These are phyloP conservation scores for Phortica okadai DNA, from an alignment of 2,888 invertebrate species.

Conservation along the genomic window DNA sequence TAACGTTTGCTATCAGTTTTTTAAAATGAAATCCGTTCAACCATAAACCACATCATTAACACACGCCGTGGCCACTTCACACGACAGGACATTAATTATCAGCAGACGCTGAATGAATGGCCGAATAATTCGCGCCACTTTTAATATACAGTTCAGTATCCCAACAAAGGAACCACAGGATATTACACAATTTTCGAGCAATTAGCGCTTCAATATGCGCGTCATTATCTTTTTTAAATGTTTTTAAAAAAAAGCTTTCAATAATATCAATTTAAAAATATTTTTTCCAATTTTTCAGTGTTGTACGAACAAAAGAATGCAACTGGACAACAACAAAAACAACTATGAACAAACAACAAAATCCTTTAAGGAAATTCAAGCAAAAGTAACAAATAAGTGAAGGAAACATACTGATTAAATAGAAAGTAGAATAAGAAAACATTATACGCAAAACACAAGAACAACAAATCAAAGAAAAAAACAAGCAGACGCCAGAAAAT, in stretches of 20 bases:
- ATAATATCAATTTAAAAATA: not conserved
- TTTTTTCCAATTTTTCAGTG: not conserved
- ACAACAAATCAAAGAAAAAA: not conserved
- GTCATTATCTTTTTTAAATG: not conserved
- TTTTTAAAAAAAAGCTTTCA: not conserved
- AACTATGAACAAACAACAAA: conserved; percentile 28
- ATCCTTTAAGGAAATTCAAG: conserved; percentile 42
- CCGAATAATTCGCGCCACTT: too few species aligned
- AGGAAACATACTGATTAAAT: conserved; percentile 47
- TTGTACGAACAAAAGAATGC: not conserved
- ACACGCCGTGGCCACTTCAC: too few species aligned
- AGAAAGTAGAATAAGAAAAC: not conserved
- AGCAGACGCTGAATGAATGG: too few species aligned
- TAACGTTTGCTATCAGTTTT: too few species aligned
- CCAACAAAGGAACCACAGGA: not conserved
- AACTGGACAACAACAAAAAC: not conserved
- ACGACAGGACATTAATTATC: too few species aligned
- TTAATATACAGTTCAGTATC: too few species aligned
- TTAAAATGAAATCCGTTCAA: too few species aligned
- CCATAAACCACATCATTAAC: too few species aligned
- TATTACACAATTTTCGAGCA: not conserved
- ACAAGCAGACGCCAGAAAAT: not conserved
- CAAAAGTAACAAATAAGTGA: conserved; percentile 40
- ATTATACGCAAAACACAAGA: not conserved
- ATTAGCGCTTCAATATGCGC: not conserved